Percentiles rank a stretch among this genome's conserved stretches.
phyloP scores from a whole-genome alignment of 2,888 invertebrate genomes.

The Morpho achilles region DNA sequence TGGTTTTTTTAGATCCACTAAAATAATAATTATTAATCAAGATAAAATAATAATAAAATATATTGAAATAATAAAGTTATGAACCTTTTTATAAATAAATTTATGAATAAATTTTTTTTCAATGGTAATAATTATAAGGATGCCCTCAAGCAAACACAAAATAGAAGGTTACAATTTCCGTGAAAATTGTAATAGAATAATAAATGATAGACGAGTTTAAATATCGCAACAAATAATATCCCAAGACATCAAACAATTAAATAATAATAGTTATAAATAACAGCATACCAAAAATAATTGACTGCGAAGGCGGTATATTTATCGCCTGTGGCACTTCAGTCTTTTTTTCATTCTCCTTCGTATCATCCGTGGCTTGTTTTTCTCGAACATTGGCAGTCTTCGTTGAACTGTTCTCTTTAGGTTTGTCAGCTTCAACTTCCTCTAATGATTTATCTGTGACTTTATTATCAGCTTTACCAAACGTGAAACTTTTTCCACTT shows the following conservation, averaged over 20 bases:
- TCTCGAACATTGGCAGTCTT: conserved; percentile 27
- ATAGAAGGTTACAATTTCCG: too few species aligned
- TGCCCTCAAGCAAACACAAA: too few species aligned
- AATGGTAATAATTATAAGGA: too few species aligned
- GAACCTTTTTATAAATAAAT: conserved; percentile 4
- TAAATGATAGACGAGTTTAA: too few species aligned
- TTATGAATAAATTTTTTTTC: too few species aligned
- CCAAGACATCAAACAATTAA: too few species aligned
- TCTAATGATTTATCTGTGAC: conserved; percentile 6
- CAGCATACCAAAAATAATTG: conserved; percentile 31
- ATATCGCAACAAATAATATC: too few species aligned
- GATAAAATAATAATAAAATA: background rate
- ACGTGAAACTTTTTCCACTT: conserved; percentile 33
- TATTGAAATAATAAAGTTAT: too few species aligned
- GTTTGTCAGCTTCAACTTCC: conserved; percentile 35
- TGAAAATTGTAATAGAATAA: too few species aligned
- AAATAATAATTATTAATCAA: conserved; percentile 9
- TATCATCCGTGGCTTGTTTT: conserved; percentile 1
- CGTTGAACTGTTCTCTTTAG: conserved; percentile 50
- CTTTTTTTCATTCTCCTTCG: conserved; percentile 42
- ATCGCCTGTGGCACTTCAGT: conserved; percentile 35
- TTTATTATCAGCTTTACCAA: conserved; percentile 39
- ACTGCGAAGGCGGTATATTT: conserved; percentile 34
- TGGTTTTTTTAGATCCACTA: conserved; percentile 30
- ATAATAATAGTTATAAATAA: too few species aligned